Evolutionary conservation across 2,797 vertebrate species (phyloP).

Genomic region (Coregonus ussuriensis): DNA sequence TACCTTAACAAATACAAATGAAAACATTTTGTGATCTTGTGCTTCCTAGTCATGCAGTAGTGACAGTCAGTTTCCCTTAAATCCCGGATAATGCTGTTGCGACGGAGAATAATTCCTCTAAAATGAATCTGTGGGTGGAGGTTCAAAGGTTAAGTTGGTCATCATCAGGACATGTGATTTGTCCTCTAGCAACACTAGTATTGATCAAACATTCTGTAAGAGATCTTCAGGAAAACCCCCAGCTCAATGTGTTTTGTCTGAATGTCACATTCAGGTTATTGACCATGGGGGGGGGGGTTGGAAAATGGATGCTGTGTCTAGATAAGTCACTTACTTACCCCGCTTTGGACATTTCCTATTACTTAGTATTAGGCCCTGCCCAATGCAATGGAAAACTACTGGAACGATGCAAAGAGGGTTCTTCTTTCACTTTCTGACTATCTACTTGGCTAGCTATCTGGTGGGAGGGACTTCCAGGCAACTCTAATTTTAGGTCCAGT

Average conservation of each 20-base stretch:
- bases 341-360: not conserved
- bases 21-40: not conserved
- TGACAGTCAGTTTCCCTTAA: not conserved
- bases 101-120: not conserved
- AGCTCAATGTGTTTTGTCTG: slow-evolving; percentile 19
- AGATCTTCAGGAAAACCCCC: not conserved
- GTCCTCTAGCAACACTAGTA: slow-evolving; percentile 1
- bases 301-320: slow-evolving; percentile 20
- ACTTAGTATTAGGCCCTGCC: not conserved
- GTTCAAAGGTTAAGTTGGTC: slow-evolving; percentile 7
- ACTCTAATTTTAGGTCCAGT: slow-evolving; percentile 6
- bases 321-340: slow-evolving; percentile 1
- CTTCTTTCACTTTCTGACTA: not conserved
- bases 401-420: slow-evolving; percentile 20
- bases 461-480: not conserved
- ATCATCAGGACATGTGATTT: slow-evolving; percentile 23
- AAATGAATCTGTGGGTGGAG: slow-evolving; percentile 9
- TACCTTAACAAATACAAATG: not conserved
- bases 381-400: slow-evolving; percentile 33
- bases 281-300: not conserved
- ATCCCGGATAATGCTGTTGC: not conserved
- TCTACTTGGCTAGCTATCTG: not conserved
- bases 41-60: not conserved
- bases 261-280: slow-evolving; percentile 15
- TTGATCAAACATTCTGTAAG: slow-evolving; percentile 18